Base-by-base conservation (phyloP, 2,888 invertebrate species). In the Myopa testacea region DNA sequence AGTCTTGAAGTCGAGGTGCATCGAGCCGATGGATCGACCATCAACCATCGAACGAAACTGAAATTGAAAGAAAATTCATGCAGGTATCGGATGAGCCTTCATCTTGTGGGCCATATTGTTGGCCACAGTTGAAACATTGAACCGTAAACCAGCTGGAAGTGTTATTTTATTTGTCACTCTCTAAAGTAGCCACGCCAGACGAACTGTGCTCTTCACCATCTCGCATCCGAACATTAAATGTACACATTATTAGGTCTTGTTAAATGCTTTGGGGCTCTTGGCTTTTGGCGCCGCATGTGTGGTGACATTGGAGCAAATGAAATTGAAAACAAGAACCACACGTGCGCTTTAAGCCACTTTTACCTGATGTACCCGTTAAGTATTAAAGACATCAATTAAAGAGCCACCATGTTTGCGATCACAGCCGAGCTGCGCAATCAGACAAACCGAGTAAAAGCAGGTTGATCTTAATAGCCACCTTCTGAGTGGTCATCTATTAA, bases 21-120 rank as follows among this genome's bases (percentile, higher is more conserved):
- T 26, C 26, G 26, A 14, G 63, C 34, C 37, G 34, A 65, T 65
- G 16, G 38, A 40, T 67, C 16, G 67, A 63, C 34, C n/a, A n/a
- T 45, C 7, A 3, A 45, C 45, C 45, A 70, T 70, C 26, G 26
- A 37, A 52, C n/a, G 70, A 70, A 52, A 70, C 34, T 69, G 52
- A 55, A 70, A 70, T 16, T 37, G 55, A 37, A 70, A 45, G 52
- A 37, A 10, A 70, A 34, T 55, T 70, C 37, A 16, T 14, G 34
- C 16, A 52, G n/a, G 26, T 69, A 50, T 69, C 26, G 4, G 10
- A 12, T 34, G 52, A 16, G 50, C 69, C 19, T 34, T 19, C 62
- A 63, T 63, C 34, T 4, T 19, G 8, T 10, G 65, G 14, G 34
- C 26, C 19, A 62, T 5, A 26, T 34, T n/a, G 62, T 19, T 26